These are phyloP conservation scores for Ceryle rudis DNA, from an alignment of 2,797 vertebrate genomes.

Conservation along the genomic window DNA sequence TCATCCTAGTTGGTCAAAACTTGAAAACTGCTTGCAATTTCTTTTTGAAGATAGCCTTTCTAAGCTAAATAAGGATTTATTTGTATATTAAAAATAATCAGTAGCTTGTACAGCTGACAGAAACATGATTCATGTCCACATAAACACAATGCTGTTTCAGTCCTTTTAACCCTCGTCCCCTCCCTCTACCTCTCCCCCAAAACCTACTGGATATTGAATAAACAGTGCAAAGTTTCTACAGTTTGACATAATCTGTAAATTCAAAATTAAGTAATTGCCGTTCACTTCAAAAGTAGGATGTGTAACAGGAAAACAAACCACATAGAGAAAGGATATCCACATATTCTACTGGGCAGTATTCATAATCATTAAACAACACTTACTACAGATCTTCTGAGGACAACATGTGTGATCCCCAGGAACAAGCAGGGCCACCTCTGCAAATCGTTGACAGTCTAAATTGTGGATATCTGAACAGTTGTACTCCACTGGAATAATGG, in stretches of 20 bases:
- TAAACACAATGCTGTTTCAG: not conserved
- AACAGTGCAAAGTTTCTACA: not conserved
- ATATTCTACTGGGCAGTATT: not conserved
- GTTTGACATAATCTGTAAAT: not conserved
- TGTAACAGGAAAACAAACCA: not conserved
- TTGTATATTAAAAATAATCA: not conserved
- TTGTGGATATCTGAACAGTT: conserved; percentile 81
- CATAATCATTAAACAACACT: conserved; percentile 51
- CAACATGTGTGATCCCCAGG: conserved; percentile 89
- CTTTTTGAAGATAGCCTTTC: not conserved
- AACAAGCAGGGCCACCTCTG: conserved; percentile 86
- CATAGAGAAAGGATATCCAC: not conserved
- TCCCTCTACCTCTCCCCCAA: not conserved
- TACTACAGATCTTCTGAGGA: conserved; percentile 89
- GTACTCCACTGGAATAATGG: conserved; percentile 85
- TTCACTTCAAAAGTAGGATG: not conserved
- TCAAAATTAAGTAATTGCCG: not conserved
- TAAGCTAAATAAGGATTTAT: not conserved
- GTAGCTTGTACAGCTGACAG: not conserved
- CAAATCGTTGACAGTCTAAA: conserved; percentile 82
- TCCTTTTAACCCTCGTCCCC: not conserved
- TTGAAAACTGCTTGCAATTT: not conserved
- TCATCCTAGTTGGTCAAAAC: not conserved
- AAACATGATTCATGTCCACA: not conserved
- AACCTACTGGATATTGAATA: not conserved